Evolutionary conservation across 92 coral and sea anemone species (phyloP).

Genomic region (Phenganax subtilis): DNA sequence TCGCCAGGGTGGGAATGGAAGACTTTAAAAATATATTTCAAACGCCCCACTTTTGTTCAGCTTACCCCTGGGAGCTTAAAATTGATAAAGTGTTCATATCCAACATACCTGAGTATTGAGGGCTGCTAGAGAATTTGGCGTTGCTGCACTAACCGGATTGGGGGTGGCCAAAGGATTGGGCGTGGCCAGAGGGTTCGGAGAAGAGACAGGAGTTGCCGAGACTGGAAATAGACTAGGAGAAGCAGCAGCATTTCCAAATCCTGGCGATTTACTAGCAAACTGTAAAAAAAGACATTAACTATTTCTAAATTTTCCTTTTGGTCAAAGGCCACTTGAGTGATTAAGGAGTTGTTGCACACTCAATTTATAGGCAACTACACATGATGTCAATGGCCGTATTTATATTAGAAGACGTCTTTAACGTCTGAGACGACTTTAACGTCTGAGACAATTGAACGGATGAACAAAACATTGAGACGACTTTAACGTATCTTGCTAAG

Average conservation of each 20-base stretch:
- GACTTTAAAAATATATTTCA: too few species aligned
- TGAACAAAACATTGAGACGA: too few species aligned
- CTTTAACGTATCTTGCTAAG: too few species aligned
- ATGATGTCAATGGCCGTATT: neutral
- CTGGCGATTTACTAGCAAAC: constrained; percentile 19
- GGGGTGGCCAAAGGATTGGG: constrained; percentile 32
- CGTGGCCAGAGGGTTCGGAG: constrained; percentile 9
- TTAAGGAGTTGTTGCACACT: too few species aligned
- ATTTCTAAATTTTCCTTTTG: too few species aligned
- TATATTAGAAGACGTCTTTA: too few species aligned
- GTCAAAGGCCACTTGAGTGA: too few species aligned
- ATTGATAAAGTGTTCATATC: neutral
- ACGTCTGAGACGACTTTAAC: too few species aligned
- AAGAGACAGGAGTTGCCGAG: constrained; percentile 30
- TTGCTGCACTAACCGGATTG: neutral
- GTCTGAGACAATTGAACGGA: too few species aligned
- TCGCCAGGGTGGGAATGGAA: too few species aligned
- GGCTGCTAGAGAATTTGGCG: neutral
- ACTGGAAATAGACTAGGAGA: constrained; percentile 30
- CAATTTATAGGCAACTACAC: neutral
- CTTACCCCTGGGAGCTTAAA: neutral
- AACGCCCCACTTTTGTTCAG: too few species aligned
- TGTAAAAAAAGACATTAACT: neutral
- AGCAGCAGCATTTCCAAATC: constrained; percentile 27
- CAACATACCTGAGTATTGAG: constrained; percentile 22